Base-by-base conservation (phyloP, 1,140 invertebrate species). In the Trichoplusia ni region DNA sequence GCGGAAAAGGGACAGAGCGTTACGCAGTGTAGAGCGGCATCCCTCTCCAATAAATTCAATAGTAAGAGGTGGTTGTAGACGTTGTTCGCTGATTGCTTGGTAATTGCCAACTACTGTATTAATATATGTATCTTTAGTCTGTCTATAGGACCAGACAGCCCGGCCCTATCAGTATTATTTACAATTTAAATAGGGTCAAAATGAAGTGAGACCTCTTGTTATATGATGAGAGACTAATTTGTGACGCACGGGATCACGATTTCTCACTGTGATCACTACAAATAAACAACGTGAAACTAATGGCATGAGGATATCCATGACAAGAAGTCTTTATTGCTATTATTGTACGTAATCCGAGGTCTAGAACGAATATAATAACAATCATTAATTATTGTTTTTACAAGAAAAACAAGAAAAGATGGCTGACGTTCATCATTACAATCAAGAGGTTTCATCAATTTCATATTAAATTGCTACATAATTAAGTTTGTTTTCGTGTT, bases 221-320 rank as follows among this genome's bases (percentile, higher is more conserved):
- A 81, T 75, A 65, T 62, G 38, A 38, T 49, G 58, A 46, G 64
- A 53, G 31, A 61, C 35, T 7, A 23, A 19, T 49, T 58, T 51
- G 38, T 79, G 73, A 75, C 75, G 77, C 73, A 67, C 58, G 40
- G 0, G 19, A 76, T 69, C 75, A 81, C 73, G 71, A n/a, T 9
- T 9, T 16, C 7, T 18, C 6, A 1, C 25, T 11, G 1, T 16
- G 14, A 37, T 31, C 37, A 16, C 13, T 19, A 42, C 37, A 25
- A 23, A 13, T 42, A 58, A 58, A 58, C 54, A 58, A 38, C 54
- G 38, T 58, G 37, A 29, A 58, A 44, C 8, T 40, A 42, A 58
- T 49, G 16, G 35, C 58, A 64, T 76, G 75, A 54, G 56, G 54
- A 56, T 69, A 63, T 54, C 23, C 37, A 61, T 64, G 38, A 69